Conservation (phyloP, 2,888 invertebrate species). For the Hirtodrosophila alboralis region DNA sequence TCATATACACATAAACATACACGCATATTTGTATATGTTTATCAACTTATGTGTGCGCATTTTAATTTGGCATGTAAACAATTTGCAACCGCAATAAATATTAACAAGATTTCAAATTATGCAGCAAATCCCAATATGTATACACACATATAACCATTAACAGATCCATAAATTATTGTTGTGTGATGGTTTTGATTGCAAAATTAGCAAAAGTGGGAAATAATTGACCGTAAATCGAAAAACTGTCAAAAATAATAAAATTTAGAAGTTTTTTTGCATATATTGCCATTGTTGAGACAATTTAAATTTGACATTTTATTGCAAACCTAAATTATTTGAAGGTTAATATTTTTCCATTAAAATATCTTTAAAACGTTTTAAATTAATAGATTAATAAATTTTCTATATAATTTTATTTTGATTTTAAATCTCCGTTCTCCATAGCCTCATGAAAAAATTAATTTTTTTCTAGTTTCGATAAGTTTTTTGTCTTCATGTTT, state of each 20-base stretch:
- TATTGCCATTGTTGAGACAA: neutral
- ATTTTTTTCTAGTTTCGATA: too few relatives aligned
- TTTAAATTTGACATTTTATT: too few relatives aligned
- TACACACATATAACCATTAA: neutral
- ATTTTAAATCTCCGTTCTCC: too few relatives aligned
- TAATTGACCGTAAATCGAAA: conserved; percentile 21
- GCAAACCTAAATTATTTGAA: too few relatives aligned
- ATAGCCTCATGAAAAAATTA: too few relatives aligned
- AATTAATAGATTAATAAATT: too few relatives aligned
- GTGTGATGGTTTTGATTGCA: conserved; percentile 15
- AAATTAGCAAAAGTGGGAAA: conserved; percentile 7
- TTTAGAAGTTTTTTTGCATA: neutral
- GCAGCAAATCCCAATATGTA: conserved; percentile 10
- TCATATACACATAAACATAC: neutral
- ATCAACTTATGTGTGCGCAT: conserved; percentile 36
- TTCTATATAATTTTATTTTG: too few relatives aligned
- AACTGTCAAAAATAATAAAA: conserved; percentile 8
- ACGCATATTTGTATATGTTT: conserved; percentile 11
- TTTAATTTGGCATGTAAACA: conserved; percentile 66
- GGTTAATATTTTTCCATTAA: too few relatives aligned
- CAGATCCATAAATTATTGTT: conserved; percentile 3
- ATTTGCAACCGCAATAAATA: conserved; percentile 59
- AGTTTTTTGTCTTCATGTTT: too few relatives aligned
- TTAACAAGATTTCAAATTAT: conserved; percentile 60
- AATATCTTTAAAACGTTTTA: too few relatives aligned